Percentiles rank a stretch among this genome's conserved stretches.
phyloP scores from a whole-genome alignment of 2,888 invertebrate species.

The Hydraecia micacea region DNA sequence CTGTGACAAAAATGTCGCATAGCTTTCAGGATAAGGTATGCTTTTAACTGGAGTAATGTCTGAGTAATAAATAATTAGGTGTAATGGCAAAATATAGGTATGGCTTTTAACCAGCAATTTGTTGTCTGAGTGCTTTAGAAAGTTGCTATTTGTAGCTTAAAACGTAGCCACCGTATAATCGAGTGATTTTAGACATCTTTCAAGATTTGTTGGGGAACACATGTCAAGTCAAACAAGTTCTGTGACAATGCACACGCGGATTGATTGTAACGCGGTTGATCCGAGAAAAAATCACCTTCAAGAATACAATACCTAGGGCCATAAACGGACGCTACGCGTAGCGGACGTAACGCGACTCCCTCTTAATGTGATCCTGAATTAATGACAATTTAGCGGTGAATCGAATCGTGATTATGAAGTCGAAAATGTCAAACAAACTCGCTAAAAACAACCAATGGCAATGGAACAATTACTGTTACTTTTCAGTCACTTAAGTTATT shows the following conservation, averaged over 20 bases:
- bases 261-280: background rate
- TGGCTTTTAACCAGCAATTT: background rate
- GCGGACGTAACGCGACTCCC: too few relatives aligned
- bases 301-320: too few relatives aligned
- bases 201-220: background rate
- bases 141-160: background rate
- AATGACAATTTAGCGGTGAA: background rate
- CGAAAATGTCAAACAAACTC: background rate
- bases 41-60: background rate
- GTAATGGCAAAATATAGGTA: background rate
- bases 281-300: too few relatives aligned
- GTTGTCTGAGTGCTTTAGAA: background rate
- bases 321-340: too few relatives aligned
- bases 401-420: too few relatives aligned
- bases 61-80: constrained; percentile 19
- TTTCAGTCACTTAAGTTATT: background rate
- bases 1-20: constrained; percentile 40
- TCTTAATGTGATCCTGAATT: background rate
- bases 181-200: background rate
- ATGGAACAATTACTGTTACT: background rate
- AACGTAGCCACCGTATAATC: background rate
- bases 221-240: background rate
- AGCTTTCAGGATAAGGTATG: constrained; percentile 15
- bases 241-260: background rate
- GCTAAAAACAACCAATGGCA: background rate